Evolutionary conservation across 1,140 invertebrate genomes (phyloP).

Genomic region (Aphelenchoides fujianensis): DNA sequence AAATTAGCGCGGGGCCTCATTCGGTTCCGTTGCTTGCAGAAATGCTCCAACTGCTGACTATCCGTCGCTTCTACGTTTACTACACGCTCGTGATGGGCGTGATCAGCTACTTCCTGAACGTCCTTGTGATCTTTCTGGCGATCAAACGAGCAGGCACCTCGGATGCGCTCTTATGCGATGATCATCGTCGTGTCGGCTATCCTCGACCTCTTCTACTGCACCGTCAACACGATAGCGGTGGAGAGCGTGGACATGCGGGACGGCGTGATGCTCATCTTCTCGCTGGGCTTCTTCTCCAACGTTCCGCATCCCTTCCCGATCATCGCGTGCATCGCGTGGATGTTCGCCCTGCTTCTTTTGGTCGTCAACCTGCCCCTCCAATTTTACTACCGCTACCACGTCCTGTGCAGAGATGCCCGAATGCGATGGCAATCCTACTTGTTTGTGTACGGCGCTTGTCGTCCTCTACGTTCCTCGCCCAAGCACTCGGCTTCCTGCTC

Average conservation of each 20-base stretch:
- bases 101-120: neutral
- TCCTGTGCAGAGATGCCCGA: neutral
- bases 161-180: neutral
- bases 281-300: neutral
- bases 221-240: neutral
- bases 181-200: neutral
- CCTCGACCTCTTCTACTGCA: neutral
- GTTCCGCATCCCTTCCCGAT: too few relatives aligned
- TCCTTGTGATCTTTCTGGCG: neutral
- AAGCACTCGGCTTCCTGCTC: too few relatives aligned
- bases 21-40: neutral
- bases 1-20: too few relatives aligned
- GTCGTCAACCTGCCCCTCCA: neutral
- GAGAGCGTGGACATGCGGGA: neutral
- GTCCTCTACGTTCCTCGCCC: neutral
- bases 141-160: neutral
- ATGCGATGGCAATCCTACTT: neutral
- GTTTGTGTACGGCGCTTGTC: neutral
- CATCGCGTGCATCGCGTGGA: neutral
- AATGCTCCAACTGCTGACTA: neutral
- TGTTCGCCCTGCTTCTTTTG: neutral
- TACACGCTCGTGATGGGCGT: neutral
- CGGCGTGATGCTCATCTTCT: neutral
- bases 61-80: neutral
- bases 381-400: neutral